A percentile compares a stretch with the other conserved stretches of the same genome.
Evolutionary conservation across 2,113 vertebrate species (phyloP).

Genomic region (Mus spicilegus): DNA sequence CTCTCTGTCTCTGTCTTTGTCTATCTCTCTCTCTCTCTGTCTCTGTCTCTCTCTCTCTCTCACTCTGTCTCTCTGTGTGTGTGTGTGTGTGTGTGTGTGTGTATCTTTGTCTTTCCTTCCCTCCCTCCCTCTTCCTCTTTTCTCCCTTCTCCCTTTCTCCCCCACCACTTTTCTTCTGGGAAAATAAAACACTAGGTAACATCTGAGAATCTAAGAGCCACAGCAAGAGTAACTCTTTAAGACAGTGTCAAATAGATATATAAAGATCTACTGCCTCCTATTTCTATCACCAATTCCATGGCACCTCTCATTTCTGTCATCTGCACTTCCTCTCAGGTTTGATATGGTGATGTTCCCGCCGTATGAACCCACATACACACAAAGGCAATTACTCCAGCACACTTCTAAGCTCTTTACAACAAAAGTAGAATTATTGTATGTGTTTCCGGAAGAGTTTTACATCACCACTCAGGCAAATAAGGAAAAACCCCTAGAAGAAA

Average conservation of each 20-base stretch:
- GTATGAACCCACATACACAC: slow-evolving; percentile 8
- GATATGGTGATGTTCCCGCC: not conserved
- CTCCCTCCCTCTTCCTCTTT: not conserved
- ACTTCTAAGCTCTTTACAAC: not conserved
- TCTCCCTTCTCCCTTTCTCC: not conserved
- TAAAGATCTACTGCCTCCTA: not conserved
- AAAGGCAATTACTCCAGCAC: not conserved
- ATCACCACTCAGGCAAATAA: slow-evolving; percentile 21
- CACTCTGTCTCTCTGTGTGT: no score
- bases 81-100: no score
- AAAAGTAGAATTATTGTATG: not conserved
- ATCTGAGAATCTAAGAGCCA: not conserved
- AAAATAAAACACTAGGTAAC: slow-evolving; percentile 41
- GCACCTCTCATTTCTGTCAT: not conserved
- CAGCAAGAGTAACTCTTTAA: not conserved
- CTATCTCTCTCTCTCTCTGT: fast-evolving
- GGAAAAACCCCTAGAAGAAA: not conserved
- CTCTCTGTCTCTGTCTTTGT: not conserved
- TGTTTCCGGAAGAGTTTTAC: not conserved
- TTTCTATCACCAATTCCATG: not conserved
- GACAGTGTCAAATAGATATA: not conserved
- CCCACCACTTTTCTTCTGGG: not conserved
- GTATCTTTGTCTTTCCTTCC: not conserved
- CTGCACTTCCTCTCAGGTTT: not conserved
- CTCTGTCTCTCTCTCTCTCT: not conserved